Conservation (phyloP, 2,888 invertebrate species). For the Polydrusus pterygomalis region DNA sequence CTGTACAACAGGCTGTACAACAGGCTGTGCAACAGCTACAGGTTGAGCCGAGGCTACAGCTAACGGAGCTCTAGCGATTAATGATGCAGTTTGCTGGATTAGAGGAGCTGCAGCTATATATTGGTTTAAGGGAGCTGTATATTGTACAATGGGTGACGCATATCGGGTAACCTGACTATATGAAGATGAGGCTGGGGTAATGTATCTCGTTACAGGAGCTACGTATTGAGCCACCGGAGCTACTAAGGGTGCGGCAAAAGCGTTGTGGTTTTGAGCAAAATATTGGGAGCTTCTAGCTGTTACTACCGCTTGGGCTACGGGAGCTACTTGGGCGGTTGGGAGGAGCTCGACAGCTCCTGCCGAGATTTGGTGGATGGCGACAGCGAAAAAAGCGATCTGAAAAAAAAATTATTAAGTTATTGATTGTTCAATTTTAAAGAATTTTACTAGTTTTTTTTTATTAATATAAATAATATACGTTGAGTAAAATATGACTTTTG, state of each 20-base stretch:
- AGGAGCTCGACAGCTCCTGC: conserved; percentile 64
- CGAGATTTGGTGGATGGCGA: conserved; percentile 21
- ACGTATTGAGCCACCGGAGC: conserved; percentile 62
- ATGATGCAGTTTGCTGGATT: conserved; percentile 28
- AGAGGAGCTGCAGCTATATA: conserved; percentile 59
- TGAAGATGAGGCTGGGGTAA: conserved; percentile 62
- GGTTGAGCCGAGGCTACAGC: conserved; percentile 17
- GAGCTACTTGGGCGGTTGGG: conserved; percentile 68
- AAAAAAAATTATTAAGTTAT: background rate
- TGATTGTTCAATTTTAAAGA: no score
- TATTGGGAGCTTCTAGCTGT: conserved; percentile 80
- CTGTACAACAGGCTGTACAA: conserved; percentile 23
- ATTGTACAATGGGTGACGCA: conserved; percentile 63
- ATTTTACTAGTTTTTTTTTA: no score
- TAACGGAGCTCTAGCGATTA: conserved; percentile 53
- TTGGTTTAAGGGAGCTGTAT: conserved; percentile 60
- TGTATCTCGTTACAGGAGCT: conserved; percentile 52
- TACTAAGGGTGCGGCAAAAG: conserved; percentile 71
- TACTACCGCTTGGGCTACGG: conserved; percentile 71
- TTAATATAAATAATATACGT: no score
- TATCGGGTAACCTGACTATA: conserved; percentile 45
- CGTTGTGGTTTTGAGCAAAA: conserved; percentile 78
- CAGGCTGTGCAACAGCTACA: conserved; percentile 53
- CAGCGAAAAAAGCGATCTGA: conserved; percentile 28
- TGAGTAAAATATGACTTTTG: no score